Percentiles rank a stretch among this genome's conserved stretches.
Evolutionary conservation across 2,888 invertebrate species (phyloP).

Genomic region (Plusia festucae): DNA sequence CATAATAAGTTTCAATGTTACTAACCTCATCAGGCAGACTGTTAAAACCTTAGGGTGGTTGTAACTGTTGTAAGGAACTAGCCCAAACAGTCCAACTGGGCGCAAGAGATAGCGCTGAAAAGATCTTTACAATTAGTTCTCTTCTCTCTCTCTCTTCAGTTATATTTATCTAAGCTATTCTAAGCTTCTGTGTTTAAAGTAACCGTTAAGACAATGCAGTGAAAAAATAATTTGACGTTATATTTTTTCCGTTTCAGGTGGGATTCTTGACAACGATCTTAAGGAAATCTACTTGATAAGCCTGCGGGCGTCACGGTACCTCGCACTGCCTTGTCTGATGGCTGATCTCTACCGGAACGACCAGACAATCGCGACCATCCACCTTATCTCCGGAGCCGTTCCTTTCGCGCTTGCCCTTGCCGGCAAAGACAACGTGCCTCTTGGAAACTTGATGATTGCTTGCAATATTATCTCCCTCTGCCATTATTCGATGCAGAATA

Average conservation of each 20-base stretch:
- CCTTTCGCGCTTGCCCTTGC: constrained; percentile 75
- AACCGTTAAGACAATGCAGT: no score
- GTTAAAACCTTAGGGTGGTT: no score
- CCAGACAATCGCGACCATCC: constrained; percentile 64
- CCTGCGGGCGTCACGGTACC: constrained; percentile 71
- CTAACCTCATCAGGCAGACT: no score
- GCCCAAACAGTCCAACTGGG: no score
- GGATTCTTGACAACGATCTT: constrained; percentile 72
- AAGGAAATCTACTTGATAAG: constrained; percentile 69
- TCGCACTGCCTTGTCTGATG: constrained; percentile 79
- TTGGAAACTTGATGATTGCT: constrained; percentile 74
- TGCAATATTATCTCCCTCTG: constrained; percentile 75
- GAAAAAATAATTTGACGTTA: background rate
- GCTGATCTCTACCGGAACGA: constrained; percentile 75
- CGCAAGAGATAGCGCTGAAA: no score
- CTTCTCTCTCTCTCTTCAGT: no score
- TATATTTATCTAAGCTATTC: no score
- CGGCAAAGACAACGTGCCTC: constrained; percentile 68
- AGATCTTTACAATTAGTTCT: no score
- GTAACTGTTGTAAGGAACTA: no score
- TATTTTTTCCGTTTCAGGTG: constrained; percentile 62
- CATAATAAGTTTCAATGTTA: no score
- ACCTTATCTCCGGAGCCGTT: constrained; percentile 76
- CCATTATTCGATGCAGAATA: constrained; percentile 67
- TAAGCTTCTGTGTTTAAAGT: no score